Percentiles rank a stretch among this genome's conserved stretches.
These are phyloP conservation scores for Thalpophila matura DNA, from an alignment of 2,888 invertebrate genomes.

Conservation along the genomic window DNA sequence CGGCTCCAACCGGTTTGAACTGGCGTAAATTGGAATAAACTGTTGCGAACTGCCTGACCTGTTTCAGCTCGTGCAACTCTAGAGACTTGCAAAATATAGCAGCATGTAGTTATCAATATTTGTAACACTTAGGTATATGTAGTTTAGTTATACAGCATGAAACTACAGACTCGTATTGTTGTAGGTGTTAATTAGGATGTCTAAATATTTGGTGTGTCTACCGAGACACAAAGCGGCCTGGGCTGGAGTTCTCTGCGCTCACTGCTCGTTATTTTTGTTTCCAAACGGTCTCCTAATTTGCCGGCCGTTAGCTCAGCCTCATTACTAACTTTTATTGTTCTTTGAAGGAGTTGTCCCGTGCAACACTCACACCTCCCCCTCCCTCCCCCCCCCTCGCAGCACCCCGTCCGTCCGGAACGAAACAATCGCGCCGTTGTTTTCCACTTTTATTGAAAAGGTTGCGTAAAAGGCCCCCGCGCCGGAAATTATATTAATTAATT, in stretches of 20 bases:
- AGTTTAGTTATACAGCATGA: background rate
- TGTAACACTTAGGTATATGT: too few relatives aligned
- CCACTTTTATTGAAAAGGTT: conserved; percentile 40
- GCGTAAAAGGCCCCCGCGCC: conserved; percentile 26
- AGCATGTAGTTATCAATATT: background rate
- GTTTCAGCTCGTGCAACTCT: background rate
- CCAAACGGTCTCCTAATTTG: conserved; percentile 58
- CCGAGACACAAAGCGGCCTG: conserved; percentile 24
- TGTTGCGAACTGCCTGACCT: background rate
- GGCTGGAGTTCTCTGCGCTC: conserved; percentile 2
- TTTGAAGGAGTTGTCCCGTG: conserved; percentile 49
- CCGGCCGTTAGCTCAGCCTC: conserved; percentile 60
- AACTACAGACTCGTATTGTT: background rate
- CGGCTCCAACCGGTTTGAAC: background rate
- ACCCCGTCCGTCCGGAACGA: conserved; percentile 12
- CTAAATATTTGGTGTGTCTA: conserved; percentile 21
- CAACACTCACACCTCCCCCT: background rate
- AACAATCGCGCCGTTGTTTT: conserved; percentile 28
- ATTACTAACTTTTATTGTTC: conserved; percentile 61
- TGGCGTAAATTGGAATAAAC: background rate
- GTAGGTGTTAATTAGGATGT: conserved; percentile 40
- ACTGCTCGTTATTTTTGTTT: conserved; percentile 58
- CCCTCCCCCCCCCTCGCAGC: background rate
- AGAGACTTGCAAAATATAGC: background rate
- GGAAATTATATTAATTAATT: conserved; percentile 55